A percentile compares a stretch with the other conserved stretches of the same genome.
phyloP scores from a whole-genome alignment of 2,888 invertebrate genomes.

The Lithophane leautieri region DNA sequence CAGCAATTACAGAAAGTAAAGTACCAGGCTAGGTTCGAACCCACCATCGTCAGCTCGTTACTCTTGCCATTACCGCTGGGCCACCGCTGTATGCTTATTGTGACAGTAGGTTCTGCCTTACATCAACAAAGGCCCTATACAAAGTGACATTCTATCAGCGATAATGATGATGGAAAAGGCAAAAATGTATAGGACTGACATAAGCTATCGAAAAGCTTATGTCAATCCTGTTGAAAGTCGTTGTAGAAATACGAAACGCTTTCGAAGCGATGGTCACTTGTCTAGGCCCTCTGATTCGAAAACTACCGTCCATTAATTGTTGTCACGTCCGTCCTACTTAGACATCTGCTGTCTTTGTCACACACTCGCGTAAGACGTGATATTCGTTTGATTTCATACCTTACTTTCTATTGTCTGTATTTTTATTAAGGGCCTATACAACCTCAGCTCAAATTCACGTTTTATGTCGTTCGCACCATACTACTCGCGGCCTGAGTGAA shows the following conservation, averaged over 20 bases:
- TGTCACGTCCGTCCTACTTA: slow-evolving; percentile 67
- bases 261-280: too few species aligned
- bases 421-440: slow-evolving; percentile 1
- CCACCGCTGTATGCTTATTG: not conserved
- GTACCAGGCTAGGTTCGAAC: not conserved
- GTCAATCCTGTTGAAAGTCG: too few species aligned
- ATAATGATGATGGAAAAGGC: too few species aligned
- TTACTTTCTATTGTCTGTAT: slow-evolving; percentile 38
- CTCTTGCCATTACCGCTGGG: not conserved
- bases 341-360: slow-evolving; percentile 56
- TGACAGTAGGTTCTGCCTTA: not conserved
- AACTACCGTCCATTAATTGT: slow-evolving; percentile 51
- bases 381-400: slow-evolving; percentile 26
- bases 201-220: too few species aligned
- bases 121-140: too few species aligned
- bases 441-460: too few species aligned
- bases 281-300: slow-evolving; percentile 34
- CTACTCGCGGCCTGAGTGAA: too few species aligned
- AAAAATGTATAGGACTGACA: too few species aligned
- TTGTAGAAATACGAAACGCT: too few species aligned
- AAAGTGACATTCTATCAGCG: too few species aligned
- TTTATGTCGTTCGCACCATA: too few species aligned
- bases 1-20: not conserved
- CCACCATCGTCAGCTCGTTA: not conserved
- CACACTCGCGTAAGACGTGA: slow-evolving; percentile 45